Percentiles rank a stretch among this genome's conserved stretches.
These are phyloP conservation scores for Drosophila engyochracea DNA, from an alignment of 2,888 invertebrate genomes.

Conservation along the genomic window DNA sequence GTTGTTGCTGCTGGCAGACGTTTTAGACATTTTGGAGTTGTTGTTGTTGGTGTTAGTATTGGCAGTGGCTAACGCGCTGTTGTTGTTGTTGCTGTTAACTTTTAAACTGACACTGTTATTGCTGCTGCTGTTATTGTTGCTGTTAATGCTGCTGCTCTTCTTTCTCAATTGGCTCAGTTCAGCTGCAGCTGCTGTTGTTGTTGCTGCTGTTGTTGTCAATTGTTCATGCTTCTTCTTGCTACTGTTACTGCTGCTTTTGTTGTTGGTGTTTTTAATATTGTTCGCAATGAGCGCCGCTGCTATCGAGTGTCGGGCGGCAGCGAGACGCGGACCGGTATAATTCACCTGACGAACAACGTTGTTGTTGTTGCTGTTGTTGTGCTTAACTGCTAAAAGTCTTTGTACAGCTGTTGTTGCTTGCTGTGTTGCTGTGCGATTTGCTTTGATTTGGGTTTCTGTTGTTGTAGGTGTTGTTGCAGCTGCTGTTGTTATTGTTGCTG, in stretches of 20 bases:
- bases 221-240: constrained; percentile 59
- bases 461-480: constrained; percentile 40
- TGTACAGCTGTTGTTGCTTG: constrained; percentile 41
- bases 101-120: constrained; percentile 63
- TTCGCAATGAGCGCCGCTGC: constrained; percentile 73
- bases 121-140: constrained; percentile 32
- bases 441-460: constrained; percentile 57
- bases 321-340: constrained; percentile 61
- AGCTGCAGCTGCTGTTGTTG: constrained; percentile 43
- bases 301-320: constrained; percentile 65
- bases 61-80: constrained; percentile 70
- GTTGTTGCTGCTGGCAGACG: constrained; percentile 65
- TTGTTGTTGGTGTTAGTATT: constrained; percentile 56
- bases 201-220: constrained; percentile 51
- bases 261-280: constrained; percentile 58
- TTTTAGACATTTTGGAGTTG: constrained; percentile 82
- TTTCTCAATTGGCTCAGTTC: constrained; percentile 41
- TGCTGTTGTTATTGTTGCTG: constrained; percentile 46
- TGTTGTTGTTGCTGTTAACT: constrained; percentile 68
- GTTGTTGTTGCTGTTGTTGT: constrained; percentile 56
- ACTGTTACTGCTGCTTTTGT: constrained; percentile 33
- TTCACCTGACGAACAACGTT: constrained; percentile 62
- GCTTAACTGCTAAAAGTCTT: constrained; percentile 43
- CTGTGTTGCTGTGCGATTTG: constrained; percentile 44
- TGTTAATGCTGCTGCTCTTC: constrained; percentile 32